Percentiles rank a stretch among this genome's conserved stretches.
Evolutionary conservation across 1,140 invertebrate genomes (phyloP).

Genomic region (Popillia japonica): DNA sequence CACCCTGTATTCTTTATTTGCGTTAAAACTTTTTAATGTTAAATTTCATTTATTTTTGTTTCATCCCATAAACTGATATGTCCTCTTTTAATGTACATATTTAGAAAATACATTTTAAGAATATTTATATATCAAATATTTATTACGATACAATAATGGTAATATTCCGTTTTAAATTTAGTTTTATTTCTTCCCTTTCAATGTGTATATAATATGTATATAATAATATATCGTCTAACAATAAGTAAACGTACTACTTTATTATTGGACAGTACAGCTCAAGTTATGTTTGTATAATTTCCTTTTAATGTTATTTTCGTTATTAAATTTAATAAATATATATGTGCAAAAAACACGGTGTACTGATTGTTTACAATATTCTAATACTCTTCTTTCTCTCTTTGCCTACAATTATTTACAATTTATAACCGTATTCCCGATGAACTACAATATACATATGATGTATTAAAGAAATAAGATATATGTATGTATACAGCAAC

Average conservation of each 20-base stretch:
- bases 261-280: constrained; percentile 58
- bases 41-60: not conserved
- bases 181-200: constrained; percentile 8
- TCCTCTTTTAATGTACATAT: constrained; percentile 51
- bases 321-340: constrained; percentile 27
- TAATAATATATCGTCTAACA: constrained; percentile 23
- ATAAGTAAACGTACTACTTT: constrained; percentile 5
- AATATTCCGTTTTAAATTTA: constrained; percentile 34
- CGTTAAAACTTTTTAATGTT: no score
- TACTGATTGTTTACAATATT: constrained; percentile 12
- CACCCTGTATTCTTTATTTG: no score
- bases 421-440: no score
- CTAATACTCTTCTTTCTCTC: not conserved
- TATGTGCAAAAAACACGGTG: not conserved
- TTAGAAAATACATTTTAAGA: constrained; percentile 56
- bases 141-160: constrained; percentile 27
- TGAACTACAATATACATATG: no score
- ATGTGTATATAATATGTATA: not conserved
- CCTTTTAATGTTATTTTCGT: not conserved
- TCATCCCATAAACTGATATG: constrained; percentile 39
- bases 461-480: no score
- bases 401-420: not conserved
- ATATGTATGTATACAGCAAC: no score
- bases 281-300: constrained; percentile 10
- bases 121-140: constrained; percentile 51